Evolutionary conservation across 2,888 invertebrate genomes (phyloP).

Genomic region (Heteropelma amictum): DNA sequence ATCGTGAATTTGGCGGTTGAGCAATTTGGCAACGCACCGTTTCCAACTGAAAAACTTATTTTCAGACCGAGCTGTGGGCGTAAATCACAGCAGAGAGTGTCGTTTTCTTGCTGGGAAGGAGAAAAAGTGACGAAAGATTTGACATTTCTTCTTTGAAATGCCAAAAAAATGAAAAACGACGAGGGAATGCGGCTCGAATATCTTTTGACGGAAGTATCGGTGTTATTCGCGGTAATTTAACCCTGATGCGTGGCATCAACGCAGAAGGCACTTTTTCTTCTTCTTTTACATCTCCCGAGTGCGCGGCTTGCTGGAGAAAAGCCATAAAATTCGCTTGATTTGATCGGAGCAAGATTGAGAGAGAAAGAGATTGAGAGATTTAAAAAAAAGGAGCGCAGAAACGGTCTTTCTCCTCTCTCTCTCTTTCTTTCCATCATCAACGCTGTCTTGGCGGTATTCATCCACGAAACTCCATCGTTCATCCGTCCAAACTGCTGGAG

Average conservation of each 20-base stretch:
- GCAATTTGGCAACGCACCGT: no score
- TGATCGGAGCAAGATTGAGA: background rate
- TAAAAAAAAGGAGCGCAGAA: slow-evolving; percentile 3
- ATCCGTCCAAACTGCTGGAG: no score
- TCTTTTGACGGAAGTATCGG: slow-evolving; percentile 36
- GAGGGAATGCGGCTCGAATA: slow-evolving; percentile 45
- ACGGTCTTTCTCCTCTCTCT: background rate
- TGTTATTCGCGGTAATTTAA: slow-evolving; percentile 8
- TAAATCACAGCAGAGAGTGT: no score
- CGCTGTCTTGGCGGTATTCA: slow-evolving; percentile 29
- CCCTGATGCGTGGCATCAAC: slow-evolving; percentile 11
- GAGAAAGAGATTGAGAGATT: background rate
- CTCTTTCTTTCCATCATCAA: slow-evolving; percentile 16
- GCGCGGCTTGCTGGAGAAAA: slow-evolving; percentile 11
- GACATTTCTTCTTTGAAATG: background rate
- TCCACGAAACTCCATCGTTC: slow-evolving; percentile 8
- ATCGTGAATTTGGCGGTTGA: no score
- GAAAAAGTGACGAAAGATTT: background rate
- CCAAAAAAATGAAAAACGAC: slow-evolving; percentile 15
- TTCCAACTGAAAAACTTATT: no score
- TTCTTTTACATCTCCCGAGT: background rate
- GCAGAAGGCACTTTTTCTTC: slow-evolving; percentile 3
- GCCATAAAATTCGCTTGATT: background rate
- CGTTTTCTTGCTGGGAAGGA: background rate
- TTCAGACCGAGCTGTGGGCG: no score